A percentile compares a stretch with the other conserved stretches of the same genome.
These are phyloP conservation scores for Micropoecilia bifurca DNA, from an alignment of 2,797 vertebrate genomes.

Conservation along the genomic window DNA sequence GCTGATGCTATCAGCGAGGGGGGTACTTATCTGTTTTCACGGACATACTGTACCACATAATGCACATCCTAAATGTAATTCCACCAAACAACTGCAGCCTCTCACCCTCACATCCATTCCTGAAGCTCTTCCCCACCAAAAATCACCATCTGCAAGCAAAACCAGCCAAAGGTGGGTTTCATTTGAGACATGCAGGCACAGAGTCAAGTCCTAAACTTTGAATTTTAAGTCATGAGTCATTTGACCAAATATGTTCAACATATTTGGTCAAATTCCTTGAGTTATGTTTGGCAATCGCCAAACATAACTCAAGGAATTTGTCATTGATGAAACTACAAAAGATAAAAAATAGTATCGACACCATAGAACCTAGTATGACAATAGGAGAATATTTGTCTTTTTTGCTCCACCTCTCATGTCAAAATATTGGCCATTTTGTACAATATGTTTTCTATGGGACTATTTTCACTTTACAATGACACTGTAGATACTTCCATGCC, in stretches of 20 bases:
- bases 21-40: slow-evolving; percentile 34
- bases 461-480: not conserved
- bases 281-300: too few species aligned
- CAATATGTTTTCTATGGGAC: not conserved
- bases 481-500: not conserved
- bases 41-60: slow-evolving; percentile 8
- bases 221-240: not conserved
- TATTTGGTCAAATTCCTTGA: too few species aligned
- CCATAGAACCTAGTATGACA: not conserved
- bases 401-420: not conserved
- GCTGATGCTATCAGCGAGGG: slow-evolving; percentile 44
- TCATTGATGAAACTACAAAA: not conserved
- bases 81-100: slow-evolving; percentile 8
- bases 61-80: slow-evolving; percentile 16
- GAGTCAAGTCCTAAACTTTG: not conserved
- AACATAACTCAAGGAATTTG: not conserved
- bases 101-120: slow-evolving; percentile 28
- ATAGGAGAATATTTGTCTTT: not conserved
- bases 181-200: not conserved
- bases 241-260: not conserved
- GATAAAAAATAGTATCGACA: not conserved
- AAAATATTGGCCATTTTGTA: too few species aligned
- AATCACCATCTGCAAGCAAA: slow-evolving; percentile 13
- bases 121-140: slow-evolving; percentile 8
- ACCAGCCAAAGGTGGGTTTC: not conserved